Percentiles rank a stretch among this genome's conserved stretches.
These are phyloP conservation scores for Heliconius aoede DNA, from an alignment of 2,888 invertebrate species.

Conservation along the genomic window DNA sequence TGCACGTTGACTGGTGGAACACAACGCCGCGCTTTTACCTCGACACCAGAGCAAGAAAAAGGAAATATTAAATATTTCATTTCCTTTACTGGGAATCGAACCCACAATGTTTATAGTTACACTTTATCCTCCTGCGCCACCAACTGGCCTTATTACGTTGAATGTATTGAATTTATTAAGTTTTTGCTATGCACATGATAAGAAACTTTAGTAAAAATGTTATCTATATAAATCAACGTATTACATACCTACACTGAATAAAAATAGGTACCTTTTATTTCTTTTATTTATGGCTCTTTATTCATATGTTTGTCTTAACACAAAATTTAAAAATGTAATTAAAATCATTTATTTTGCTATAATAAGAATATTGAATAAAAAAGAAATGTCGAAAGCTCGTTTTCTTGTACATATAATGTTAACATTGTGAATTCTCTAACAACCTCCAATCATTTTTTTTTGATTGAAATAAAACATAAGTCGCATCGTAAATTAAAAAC, in stretches of 20 bases:
- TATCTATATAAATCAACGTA: neutral
- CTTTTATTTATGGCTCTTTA: neutral
- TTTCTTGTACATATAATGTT: neutral
- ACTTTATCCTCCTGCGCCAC: too few relatives aligned
- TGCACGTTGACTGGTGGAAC: too few relatives aligned
- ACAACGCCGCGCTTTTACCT: too few relatives aligned
- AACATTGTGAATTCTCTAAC: conserved; percentile 2
- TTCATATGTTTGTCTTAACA: neutral
- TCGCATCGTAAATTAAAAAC: conserved; percentile 46
- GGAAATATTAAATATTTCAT: too few relatives aligned
- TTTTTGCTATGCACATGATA: conserved; percentile 62
- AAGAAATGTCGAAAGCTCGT: neutral
- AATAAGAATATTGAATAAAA: neutral
- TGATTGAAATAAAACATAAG: conserved; percentile 29
- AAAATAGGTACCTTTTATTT: neutral
- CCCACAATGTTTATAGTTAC: too few relatives aligned
- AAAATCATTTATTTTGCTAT: neutral
- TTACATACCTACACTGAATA: neutral
- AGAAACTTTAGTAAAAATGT: conserved; percentile 52
- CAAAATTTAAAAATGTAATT: neutral
- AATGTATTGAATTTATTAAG: conserved; percentile 63
- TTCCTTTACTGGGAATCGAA: too few relatives aligned
- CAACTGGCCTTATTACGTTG: too few relatives aligned
- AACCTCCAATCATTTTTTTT: conserved; percentile 22
- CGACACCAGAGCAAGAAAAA: too few relatives aligned